Conservation (phyloP, 2,888 invertebrate species). For the Chromoteleia sp. region DNA sequence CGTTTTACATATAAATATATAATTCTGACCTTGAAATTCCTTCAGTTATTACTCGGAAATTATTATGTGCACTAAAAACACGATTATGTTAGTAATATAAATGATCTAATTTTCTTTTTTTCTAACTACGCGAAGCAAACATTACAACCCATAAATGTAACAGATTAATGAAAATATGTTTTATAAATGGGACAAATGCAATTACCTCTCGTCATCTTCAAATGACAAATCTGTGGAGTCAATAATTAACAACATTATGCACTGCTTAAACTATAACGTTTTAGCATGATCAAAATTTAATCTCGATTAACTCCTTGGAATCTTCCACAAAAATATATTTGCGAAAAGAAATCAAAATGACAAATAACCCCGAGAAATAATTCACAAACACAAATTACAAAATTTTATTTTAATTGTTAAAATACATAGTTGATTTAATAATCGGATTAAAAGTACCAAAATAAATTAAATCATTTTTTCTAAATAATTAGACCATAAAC, state of each 20-base stretch:
- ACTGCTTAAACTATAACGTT: not conserved
- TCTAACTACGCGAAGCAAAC: not conserved
- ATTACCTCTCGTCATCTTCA: not conserved
- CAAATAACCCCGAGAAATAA: not conserved
- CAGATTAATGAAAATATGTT: not conserved
- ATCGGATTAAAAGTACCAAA: conserved; percentile 2
- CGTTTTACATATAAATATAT: too few species aligned
- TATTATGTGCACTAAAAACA: not conserved
- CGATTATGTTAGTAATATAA: not conserved
- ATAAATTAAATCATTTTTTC: not conserved
- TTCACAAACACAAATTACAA: conserved; percentile 6
- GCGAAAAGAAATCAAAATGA: not conserved
- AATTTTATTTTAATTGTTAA: conserved; percentile 16
- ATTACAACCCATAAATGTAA: not conserved
- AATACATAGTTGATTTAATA: conserved; percentile 13
- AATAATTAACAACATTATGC: not conserved
- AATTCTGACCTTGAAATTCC: too few species aligned
- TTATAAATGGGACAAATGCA: conserved; percentile 3
- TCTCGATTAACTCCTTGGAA: not conserved
- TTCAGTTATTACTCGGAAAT: not conserved
- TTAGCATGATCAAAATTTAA: not conserved
- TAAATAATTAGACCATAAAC: not conserved
- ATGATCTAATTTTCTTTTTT: not conserved
- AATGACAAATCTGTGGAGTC: not conserved
- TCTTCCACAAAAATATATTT: too few species aligned